phyloP scores from a whole-genome alignment of 2,797 vertebrate species.

The Psittacula derbiana region DNA sequence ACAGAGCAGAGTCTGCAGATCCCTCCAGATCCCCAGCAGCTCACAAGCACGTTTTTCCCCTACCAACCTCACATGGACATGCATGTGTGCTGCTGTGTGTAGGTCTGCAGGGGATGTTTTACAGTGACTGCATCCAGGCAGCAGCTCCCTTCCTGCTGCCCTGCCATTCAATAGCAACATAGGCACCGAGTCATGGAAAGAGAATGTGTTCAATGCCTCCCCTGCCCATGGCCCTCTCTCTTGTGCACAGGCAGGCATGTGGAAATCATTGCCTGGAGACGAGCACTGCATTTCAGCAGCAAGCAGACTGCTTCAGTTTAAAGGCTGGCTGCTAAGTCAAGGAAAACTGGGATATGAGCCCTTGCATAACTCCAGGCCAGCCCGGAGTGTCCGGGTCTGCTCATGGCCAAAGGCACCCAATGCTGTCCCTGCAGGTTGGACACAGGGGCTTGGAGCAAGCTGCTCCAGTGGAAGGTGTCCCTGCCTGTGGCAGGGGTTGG shows the following conservation, averaged over 20 bases:
- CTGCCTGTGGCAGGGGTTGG: too few species aligned
- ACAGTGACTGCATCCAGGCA: background rate
- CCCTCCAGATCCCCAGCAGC: background rate
- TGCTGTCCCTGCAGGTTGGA: background rate
- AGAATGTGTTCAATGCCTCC: background rate
- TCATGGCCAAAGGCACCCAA: rapidly evolving
- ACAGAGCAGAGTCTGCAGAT: background rate
- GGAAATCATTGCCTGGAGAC: conserved; percentile 23
- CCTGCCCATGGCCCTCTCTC: background rate
- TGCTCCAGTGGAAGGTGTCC: background rate
- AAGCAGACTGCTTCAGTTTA: background rate
- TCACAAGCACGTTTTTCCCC: background rate
- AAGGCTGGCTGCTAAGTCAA: background rate
- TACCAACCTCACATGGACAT: background rate
- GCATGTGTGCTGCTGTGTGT: background rate
- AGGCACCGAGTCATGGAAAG: conserved; percentile 38
- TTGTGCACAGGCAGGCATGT: background rate
- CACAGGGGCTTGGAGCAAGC: background rate
- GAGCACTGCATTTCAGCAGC: background rate
- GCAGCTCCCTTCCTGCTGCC: background rate
- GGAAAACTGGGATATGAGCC: background rate
- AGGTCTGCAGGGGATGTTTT: background rate
- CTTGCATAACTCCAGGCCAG: background rate
- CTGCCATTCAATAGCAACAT: background rate
- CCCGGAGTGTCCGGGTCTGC: rapidly evolving